Percentiles rank a stretch among this genome's conserved stretches.
These are phyloP conservation scores for Phaethon lepturus DNA, from an alignment of 2,113 vertebrate genomes.

Conservation along the genomic window DNA sequence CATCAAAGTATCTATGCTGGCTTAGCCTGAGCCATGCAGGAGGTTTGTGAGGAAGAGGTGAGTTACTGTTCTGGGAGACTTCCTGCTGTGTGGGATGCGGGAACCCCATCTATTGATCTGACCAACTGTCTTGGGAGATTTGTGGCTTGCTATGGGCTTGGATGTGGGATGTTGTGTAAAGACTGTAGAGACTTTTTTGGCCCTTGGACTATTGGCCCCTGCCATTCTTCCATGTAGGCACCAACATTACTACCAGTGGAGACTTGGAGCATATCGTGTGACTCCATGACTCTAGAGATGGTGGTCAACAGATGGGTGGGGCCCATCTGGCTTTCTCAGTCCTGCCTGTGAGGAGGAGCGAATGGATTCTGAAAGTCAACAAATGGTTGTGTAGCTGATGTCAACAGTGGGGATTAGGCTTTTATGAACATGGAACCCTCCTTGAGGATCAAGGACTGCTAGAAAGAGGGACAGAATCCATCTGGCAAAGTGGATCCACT, in stretches of 20 bases:
- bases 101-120: background rate
- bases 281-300: background rate
- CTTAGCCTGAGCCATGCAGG: background rate
- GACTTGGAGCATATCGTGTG: background rate
- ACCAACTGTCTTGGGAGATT: background rate
- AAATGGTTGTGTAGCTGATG: background rate
- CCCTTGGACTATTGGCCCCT: background rate
- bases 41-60: background rate
- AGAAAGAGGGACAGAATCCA: background rate
- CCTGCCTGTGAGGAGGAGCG: background rate
- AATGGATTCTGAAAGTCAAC: background rate
- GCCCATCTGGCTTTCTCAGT: background rate
- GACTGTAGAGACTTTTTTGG: background rate
- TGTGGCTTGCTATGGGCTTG: background rate
- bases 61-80: background rate
- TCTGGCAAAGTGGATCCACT: background rate
- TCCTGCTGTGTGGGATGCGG: background rate
- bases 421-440: background rate
- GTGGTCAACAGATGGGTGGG: background rate
- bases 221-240: background rate
- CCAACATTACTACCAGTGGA: background rate
- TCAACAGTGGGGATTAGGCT: background rate
- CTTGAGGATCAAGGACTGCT: background rate
- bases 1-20: background rate
- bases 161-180: background rate